Conservation (phyloP, 2,797 vertebrate genomes). For the Leptoclinus maculatus region DNA sequence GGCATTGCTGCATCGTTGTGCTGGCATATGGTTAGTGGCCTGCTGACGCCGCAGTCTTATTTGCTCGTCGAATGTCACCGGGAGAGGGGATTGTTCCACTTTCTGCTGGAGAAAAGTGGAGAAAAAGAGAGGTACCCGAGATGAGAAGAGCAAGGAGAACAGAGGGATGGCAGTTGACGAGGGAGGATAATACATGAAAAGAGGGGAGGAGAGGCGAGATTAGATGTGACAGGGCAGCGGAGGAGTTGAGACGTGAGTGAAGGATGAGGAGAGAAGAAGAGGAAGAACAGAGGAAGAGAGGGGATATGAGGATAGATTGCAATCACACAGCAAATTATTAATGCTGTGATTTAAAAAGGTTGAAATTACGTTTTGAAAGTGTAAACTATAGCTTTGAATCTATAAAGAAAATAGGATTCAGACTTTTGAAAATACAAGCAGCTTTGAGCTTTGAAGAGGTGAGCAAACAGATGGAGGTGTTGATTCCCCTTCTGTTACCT, state of each 20-base stretch:
- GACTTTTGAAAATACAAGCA: neutral
- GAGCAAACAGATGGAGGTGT: neutral
- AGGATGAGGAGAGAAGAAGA: slow-evolving; percentile 22
- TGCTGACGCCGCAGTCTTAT: slow-evolving; percentile 61
- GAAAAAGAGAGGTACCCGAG: slow-evolving; percentile 6
- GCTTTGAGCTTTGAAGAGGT: neutral
- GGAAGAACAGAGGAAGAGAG: neutral
- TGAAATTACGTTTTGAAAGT: neutral
- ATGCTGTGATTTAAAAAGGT: neutral
- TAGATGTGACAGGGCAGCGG: slow-evolving; percentile 41
- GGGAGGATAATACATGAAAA: slow-evolving; percentile 43
- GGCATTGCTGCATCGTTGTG: slow-evolving; percentile 60
- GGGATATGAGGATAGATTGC: neutral
- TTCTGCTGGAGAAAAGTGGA: slow-evolving; percentile 2
- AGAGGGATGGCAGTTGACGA: slow-evolving; percentile 37
- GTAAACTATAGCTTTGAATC: neutral
- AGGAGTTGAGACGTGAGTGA: slow-evolving; percentile 26
- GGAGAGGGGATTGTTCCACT: slow-evolving; percentile 23
- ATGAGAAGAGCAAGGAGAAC: slow-evolving; percentile 14
- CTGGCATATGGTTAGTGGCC: slow-evolving; percentile 65
- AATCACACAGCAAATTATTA: neutral
- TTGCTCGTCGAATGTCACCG: slow-evolving; percentile 54
- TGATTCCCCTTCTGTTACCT: neutral
- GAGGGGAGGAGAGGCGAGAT: slow-evolving; percentile 40
- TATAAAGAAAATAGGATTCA: neutral